Conservation (phyloP, 2,797 vertebrate genomes). For the Bucorvus abyssinicus region DNA sequence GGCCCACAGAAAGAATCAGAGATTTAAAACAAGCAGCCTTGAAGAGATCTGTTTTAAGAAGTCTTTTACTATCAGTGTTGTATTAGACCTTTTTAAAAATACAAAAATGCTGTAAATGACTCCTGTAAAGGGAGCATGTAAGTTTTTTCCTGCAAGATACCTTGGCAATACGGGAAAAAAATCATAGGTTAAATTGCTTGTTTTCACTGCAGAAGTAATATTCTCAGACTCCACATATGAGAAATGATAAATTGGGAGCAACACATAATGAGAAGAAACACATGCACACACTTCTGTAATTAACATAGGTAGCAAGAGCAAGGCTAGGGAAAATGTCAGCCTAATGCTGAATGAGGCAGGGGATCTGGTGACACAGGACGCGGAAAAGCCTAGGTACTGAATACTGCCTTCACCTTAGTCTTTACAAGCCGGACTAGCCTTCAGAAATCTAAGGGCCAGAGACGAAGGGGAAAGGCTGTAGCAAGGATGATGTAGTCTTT, state of each 20-base stretch:
- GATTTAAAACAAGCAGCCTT: not conserved
- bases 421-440: not conserved
- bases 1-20: not conserved
- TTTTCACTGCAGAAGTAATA: not conserved
- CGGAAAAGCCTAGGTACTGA: not conserved
- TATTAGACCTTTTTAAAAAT: not conserved
- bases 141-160: not conserved
- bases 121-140: not conserved
- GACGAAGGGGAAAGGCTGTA: not conserved
- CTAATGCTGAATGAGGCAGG: not conserved
- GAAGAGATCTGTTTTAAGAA: not conserved
- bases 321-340: not conserved
- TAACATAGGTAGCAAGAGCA: not conserved
- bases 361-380: not conserved
- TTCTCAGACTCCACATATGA: not conserved
- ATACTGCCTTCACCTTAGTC: not conserved
- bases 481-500: not conserved
- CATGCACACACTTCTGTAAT: not conserved
- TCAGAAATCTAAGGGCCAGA: not conserved
- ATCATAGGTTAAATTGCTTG: not conserved
- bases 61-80: not conserved
- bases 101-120: not conserved
- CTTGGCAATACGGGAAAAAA: not conserved
- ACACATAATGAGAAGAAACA: not conserved
- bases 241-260: not conserved